Evolutionary conservation across 2,888 invertebrate genomes (phyloP), one percentile per base, ranked within the genome.

Genomic region (Icerya purchasi): DNA sequence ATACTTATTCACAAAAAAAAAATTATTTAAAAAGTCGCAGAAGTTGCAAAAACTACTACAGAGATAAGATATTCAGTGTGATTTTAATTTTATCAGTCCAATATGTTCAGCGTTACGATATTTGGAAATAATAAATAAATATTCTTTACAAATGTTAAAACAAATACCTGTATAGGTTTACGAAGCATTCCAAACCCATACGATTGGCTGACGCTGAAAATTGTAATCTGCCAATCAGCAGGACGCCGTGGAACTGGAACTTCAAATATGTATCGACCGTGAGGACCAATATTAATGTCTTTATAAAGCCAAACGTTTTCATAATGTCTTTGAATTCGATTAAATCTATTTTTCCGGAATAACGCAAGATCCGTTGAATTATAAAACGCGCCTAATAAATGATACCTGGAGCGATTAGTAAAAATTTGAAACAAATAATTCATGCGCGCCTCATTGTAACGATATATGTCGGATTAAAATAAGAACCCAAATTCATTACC

Each of bases 231-330:
- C 94, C 94, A 96, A 66, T 86, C 84, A 0, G 85, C 89, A 0
- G 91, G 91, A 58, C 80, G 73, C 61, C 82, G 77, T 0, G 90
- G 89, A n/a, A 90, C 89, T 50, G 85, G 84, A 53, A 86, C 75
- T 60, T 84, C 86, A 73, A 91, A 90, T 61, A 91, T 87, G 68
- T 78, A 85, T 3, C 91, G 80, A 0, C 91, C 91, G 72, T 90
- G 89, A 21, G 91, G 89, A 0, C 87, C 91, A 68, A 92, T 89
- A 72, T 91, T 91, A 57, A 89, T 82, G 73, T 93, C 93, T 63
- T 83, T 82, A 94, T 94, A 96, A 58, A 93, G 73, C 94, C 94
- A 96, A 61, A 87, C 86, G 72, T 92, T 91, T 68, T 92, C 90
- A 72, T 92, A 94, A 69, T 91, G 87, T 0, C 93, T 78, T 69